Evolutionary conservation across 2,888 invertebrate genomes (phyloP), one percentile per base, ranked within the genome.

Genomic region (Balanococcus diminutus): DNA sequence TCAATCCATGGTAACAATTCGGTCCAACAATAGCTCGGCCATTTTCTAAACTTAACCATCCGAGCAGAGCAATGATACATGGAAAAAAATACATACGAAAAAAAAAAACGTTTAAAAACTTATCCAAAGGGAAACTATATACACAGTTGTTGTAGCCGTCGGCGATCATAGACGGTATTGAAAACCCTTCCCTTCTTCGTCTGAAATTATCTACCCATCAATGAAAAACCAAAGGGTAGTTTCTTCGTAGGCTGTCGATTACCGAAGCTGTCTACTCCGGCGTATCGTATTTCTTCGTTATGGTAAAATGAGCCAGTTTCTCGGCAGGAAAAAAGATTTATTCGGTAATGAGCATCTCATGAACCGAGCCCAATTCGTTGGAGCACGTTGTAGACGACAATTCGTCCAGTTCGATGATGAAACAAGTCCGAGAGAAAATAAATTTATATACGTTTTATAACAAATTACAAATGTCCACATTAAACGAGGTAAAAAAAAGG

Each of bases 141-240:
- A 32, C 9, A n/a, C n/a, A n/a, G n/a, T n/a, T n/a, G n/a, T n/a
- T 28, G 32, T 75, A 75, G 32, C 75, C 75, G 75, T 75, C 75
- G 75, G 75, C 75, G 75, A 75, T 32, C 32, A n/a, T 19, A 32
- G 31, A 75, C 75, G 2, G 32, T 75, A 67, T 67, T 67, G 75
- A 75, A 75, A 75, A 75, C 14, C 36, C 14, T 67, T 61, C 51
- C 5, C 8, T 36, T 36, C 5, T 4, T 31, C 67, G 67, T 67
- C 75, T 75, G 31, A 75, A 75, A 75, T 36, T 75, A 75, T 75
- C 75, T 75, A 67, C n/a, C 75, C 75, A 75, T 75, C 75, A 75
- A 75, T 75, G 75, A 75, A 75, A 5, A 19, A 8, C 9, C n/a
- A 11, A 67, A 75, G 75, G 75, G 75, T 75, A 51, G 51, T 51